Evolutionary conservation across 2,113 vertebrate genomes (phyloP).

Genomic region (Ranitomeya imitator): DNA sequence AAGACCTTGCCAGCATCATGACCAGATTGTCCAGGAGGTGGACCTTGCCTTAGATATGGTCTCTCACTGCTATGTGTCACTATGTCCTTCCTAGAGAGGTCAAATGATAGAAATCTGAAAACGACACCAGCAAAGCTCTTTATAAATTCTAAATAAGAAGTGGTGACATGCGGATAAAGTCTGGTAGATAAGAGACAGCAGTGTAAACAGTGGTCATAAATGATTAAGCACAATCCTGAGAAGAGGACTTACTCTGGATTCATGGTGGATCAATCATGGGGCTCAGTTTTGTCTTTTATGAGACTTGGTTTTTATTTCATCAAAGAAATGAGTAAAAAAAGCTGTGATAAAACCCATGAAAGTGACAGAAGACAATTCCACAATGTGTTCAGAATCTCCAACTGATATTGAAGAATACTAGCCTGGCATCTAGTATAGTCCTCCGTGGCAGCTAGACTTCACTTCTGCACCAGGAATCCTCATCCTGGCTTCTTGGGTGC

Average conservation of each 20-base stretch:
- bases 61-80: background rate
- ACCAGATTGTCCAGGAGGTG: conserved; percentile 35
- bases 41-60: background rate
- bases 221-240: background rate
- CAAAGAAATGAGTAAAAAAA: background rate
- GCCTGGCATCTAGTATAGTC: no score
- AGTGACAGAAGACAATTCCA: no score
- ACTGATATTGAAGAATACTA: no score
- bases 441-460: no score
- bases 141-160: background rate
- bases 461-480: no score
- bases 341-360: background rate
- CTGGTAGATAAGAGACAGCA: background rate
- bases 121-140: background rate
- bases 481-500: no score
- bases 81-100: background rate
- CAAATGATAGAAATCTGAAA: background rate
- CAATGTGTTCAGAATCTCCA: no score
- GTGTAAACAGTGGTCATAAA: background rate
- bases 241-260: background rate
- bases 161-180: background rate
- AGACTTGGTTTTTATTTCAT: no score
- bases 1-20: conserved; percentile 24
- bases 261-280: background rate
- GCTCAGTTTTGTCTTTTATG: background rate